A percentile compares a stretch with the other conserved stretches of the same genome.
Evolutionary conservation across 2,888 invertebrate genomes (phyloP).

Genomic region (Amiota communis): DNA sequence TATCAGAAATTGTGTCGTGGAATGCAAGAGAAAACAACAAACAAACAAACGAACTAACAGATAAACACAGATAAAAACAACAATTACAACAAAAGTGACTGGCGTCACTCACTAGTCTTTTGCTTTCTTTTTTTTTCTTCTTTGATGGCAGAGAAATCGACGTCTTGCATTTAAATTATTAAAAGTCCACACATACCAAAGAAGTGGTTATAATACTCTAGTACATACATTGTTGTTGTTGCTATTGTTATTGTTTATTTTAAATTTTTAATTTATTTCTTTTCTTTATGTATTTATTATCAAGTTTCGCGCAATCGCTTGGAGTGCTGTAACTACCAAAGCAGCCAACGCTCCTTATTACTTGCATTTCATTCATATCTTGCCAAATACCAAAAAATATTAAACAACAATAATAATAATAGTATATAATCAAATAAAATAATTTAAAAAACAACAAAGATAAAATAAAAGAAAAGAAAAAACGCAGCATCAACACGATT

Average conservation of each 20-base stretch:
- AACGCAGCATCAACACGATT: slow-evolving; percentile 1
- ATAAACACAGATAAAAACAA: neutral
- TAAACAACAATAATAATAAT: too few relatives aligned
- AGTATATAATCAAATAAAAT: neutral
- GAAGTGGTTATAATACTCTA: neutral
- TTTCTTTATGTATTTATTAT: slow-evolving; percentile 46
- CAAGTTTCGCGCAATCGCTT: slow-evolving; percentile 61
- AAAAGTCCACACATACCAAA: slow-evolving; percentile 33
- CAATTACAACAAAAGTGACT: slow-evolving; percentile 22
- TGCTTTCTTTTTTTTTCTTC: slow-evolving; percentile 22
- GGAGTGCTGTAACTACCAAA: slow-evolving; percentile 34
- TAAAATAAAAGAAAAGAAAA: slow-evolving; percentile 1
- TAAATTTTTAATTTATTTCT: slow-evolving; percentile 49
- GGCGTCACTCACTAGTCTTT: slow-evolving; percentile 27
- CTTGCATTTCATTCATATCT: neutral
- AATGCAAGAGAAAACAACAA: slow-evolving; percentile 37
- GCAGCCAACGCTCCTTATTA: slow-evolving; percentile 15
- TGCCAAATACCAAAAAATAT: slow-evolving; percentile 23
- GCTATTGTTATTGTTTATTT: slow-evolving; percentile 40
- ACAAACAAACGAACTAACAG: neutral
- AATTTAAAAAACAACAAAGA: neutral
- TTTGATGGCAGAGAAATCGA: slow-evolving; percentile 51
- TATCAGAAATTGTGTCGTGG: neutral
- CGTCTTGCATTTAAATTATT: slow-evolving; percentile 52
- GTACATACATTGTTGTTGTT: slow-evolving; percentile 35